Evolutionary conservation across 2,113 vertebrate species (phyloP).

Genomic region (Willisornis vidua): DNA sequence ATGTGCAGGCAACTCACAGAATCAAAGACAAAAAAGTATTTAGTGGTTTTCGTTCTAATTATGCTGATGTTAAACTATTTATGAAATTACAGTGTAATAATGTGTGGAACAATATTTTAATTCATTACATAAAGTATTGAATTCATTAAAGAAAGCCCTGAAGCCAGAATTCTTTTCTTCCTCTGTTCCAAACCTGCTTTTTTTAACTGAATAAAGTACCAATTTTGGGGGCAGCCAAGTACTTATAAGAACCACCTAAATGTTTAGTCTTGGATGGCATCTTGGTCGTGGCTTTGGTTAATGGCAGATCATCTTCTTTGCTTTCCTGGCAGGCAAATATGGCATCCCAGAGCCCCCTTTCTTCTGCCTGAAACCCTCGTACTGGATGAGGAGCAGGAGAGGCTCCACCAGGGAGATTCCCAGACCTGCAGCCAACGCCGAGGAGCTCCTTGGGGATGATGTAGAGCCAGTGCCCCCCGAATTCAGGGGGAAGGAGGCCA

Average conservation of each 20-base stretch:
- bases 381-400: conserved; percentile 78
- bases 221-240: background rate
- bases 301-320: background rate
- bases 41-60: background rate
- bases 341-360: conserved; percentile 75
- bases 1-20: background rate
- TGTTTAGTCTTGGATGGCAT: background rate
- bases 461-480: conserved; percentile 80
- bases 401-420: conserved; percentile 62
- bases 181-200: background rate
- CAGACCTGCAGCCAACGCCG: conserved; percentile 65
- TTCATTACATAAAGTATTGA: background rate
- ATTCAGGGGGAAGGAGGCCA: conserved; percentile 88
- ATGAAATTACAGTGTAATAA: background rate
- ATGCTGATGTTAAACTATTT: background rate
- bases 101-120: background rate
- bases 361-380: conserved; percentile 87
- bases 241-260: background rate
- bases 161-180: background rate
- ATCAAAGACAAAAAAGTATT: background rate
- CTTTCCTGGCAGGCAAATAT: conserved; percentile 77
- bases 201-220: background rate
- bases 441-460: conserved; percentile 49
- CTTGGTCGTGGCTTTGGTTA: background rate
- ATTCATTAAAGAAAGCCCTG: background rate